Evolutionary conservation across 2,888 invertebrate genomes (phyloP).

Genomic region (Drosophila borealis): DNA sequence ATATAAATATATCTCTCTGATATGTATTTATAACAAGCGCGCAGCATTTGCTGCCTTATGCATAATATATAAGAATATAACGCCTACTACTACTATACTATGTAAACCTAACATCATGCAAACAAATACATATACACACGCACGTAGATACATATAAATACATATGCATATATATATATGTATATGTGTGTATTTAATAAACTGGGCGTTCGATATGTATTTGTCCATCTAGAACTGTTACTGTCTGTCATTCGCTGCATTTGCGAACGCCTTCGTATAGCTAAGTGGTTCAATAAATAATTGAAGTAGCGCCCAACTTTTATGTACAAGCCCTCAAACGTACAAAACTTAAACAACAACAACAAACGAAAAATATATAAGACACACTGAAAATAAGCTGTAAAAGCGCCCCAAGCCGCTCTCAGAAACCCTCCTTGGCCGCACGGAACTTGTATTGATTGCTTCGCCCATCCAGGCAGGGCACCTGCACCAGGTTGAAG

Average conservation of each 20-base stretch:
- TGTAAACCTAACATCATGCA: slow-evolving; percentile 56
- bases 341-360: background rate
- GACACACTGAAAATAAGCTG: background rate
- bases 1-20: background rate
- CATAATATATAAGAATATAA: slow-evolving; percentile 54
- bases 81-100: slow-evolving; percentile 43
- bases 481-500: slow-evolving; percentile 91
- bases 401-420: background rate
- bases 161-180: background rate
- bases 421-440: slow-evolving; percentile 83
- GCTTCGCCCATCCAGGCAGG: slow-evolving; percentile 78
- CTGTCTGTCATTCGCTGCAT: slow-evolving; percentile 1
- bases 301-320: slow-evolving; percentile 25
- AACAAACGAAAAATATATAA: slow-evolving; percentile 6
- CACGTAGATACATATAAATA: slow-evolving; percentile 1
- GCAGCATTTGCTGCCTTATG: slow-evolving; percentile 47
- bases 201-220: slow-evolving; percentile 33
- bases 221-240: slow-evolving; percentile 3
- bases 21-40: slow-evolving; percentile 55
- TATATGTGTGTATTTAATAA: slow-evolving; percentile 31
- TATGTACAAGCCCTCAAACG: slow-evolving; percentile 40
- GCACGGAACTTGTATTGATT: slow-evolving; percentile 80
- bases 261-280: slow-evolving; percentile 9
- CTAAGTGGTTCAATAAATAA: slow-evolving; percentile 61
- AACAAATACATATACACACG: slow-evolving; percentile 5